Base-by-base conservation (phyloP, 2,113 vertebrate genomes). In the Phylloscopus trochilus region DNA sequence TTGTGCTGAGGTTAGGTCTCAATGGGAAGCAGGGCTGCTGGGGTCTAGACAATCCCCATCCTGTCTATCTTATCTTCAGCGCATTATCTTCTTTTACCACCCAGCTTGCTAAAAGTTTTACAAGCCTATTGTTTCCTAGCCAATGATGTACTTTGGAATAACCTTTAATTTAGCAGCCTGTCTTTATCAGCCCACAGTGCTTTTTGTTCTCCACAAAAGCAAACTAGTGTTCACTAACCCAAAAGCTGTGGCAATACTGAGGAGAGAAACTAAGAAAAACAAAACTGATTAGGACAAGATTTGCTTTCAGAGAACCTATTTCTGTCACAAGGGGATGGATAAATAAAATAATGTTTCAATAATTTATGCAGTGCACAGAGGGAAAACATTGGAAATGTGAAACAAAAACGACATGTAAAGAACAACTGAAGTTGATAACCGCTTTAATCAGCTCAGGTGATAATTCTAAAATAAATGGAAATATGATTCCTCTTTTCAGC, bases 261-360 rank as follows among this genome's bases (percentile, higher is more conserved):
- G 86, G 92, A 95, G 94, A 94, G 70, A 97, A 97, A 94, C 68
- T 74, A 94, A 95, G 97, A 91, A 81, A 97, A 97, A 96, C 87
- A 97, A 96, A 97, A 93, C 95, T 94, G 97, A 97, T 97, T 90
- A 96, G 97, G 93, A 96, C 93, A 91, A 96, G 91, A 95, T 96
- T 95, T 97, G 95, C 96, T 96, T 95, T 97, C 95, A 93, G 94
- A 93, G 93, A 97, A 96, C 95, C 96, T 97, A 95, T 97, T 96
- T 97, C 93, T 98, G 97, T 97, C 97, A 96, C 92, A 90, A 80
- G 90, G 92, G 92, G 83, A 95, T 83, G 93, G 95, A 97, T 96
- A 97, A 97, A 97, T 97, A 96, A 96, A 97, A 97, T 97, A 96
- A 97, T 67, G 74, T 95, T 97, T 98, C 97, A 97, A 97, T 98